phyloP scores from a whole-genome alignment of 2,113 vertebrate species.

The Actenoides hombroni region DNA sequence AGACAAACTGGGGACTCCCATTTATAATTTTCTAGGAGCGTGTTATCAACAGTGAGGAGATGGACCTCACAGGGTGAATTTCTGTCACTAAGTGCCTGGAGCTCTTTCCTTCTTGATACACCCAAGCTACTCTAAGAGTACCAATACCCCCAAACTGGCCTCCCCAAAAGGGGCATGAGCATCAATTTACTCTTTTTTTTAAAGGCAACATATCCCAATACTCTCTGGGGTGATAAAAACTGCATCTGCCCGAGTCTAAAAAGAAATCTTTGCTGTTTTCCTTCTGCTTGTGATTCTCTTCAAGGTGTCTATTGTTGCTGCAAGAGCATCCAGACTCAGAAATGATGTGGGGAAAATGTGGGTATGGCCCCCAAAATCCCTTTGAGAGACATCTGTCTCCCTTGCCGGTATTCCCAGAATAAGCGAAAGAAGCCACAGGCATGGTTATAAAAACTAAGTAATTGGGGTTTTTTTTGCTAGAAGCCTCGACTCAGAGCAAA shows the following conservation, averaged over 20 bases:
- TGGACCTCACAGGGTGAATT: neutral
- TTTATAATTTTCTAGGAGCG: neutral
- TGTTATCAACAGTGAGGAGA: neutral
- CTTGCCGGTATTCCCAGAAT: neutral
- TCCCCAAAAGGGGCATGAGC: neutral
- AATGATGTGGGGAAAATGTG: neutral
- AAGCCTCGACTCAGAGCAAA: neutral
- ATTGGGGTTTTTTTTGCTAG: neutral
- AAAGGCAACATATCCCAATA: rapidly evolving
- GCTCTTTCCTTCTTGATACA: neutral
- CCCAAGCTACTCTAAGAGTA: neutral
- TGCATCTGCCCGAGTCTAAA: neutral
- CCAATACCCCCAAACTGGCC: neutral
- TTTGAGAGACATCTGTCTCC: neutral
- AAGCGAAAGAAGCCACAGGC: neutral
- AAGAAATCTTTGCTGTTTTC: neutral
- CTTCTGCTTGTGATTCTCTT: neutral
- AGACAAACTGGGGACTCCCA: neutral
- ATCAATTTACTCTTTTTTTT: neutral
- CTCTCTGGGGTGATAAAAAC: neutral
- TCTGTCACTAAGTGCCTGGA: neutral
- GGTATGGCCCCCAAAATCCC: neutral
- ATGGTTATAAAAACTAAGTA: neutral
- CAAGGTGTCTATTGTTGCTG: neutral
- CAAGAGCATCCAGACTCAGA: rapidly evolving